Percentiles rank a stretch among this genome's conserved stretches.
Evolutionary conservation across 2,888 invertebrate genomes (phyloP).

Genomic region (Tupiocoris notatus): DNA sequence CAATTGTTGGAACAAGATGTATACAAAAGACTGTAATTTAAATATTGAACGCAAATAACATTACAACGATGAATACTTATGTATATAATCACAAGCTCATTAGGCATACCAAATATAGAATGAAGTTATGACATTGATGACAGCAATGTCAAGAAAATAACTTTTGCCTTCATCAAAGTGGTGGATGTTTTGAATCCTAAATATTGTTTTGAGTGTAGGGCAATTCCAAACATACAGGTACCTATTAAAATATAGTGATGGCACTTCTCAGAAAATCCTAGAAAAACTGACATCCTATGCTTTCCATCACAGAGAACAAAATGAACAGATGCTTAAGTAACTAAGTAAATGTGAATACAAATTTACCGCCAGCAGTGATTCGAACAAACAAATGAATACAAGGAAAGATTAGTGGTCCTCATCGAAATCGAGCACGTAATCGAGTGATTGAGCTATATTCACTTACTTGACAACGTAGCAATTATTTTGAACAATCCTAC

Average conservation of each 20-base stretch:
- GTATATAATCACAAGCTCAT: background rate
- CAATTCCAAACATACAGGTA: background rate
- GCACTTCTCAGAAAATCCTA: background rate
- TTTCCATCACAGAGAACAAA: background rate
- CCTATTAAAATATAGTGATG: background rate
- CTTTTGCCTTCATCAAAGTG: background rate
- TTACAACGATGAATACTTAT: background rate
- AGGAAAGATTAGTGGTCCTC: background rate
- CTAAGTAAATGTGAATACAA: background rate
- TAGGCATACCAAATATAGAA: background rate
- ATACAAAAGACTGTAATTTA: too few species aligned
- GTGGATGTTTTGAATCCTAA: background rate
- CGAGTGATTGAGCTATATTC: background rate
- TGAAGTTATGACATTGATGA: slow-evolving; percentile 2
- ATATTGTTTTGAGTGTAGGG: background rate
- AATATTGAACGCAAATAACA: too few species aligned
- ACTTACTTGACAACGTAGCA: too few species aligned
- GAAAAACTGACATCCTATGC: background rate
- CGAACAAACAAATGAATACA: background rate
- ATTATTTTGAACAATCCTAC: too few species aligned
- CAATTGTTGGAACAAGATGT: too few species aligned
- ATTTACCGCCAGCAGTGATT: background rate
- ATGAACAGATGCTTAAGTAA: background rate
- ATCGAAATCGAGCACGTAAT: background rate
- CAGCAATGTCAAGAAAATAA: background rate